phyloP scores from a whole-genome alignment of 2,888 invertebrate genomes.

The Frankliniella intonsa region DNA sequence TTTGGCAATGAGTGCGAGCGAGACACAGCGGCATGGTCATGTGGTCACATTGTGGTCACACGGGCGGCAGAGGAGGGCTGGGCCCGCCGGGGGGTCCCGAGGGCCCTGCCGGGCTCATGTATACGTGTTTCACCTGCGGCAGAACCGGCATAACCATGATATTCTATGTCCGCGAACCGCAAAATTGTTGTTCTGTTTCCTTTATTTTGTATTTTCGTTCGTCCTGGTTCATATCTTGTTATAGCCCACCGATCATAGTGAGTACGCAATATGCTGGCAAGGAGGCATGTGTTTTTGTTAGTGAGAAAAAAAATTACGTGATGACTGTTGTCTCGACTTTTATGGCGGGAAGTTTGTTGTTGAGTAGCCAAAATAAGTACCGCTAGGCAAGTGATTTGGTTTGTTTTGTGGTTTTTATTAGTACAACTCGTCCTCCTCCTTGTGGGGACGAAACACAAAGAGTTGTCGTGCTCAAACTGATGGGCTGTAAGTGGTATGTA shows the following conservation, averaged over 20 bases:
- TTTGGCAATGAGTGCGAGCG: not conserved
- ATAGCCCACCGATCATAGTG: slow-evolving; percentile 24
- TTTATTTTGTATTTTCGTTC: not conserved
- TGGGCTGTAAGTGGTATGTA: slow-evolving; percentile 26
- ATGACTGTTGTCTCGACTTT: not conserved
- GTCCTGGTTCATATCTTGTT: slow-evolving; percentile 22
- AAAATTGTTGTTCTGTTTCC: not conserved
- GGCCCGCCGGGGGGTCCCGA: not conserved
- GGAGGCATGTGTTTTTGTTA: not conserved
- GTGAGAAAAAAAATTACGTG: not conserved
- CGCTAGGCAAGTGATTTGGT: slow-evolving; percentile 12
- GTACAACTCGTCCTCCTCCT: slow-evolving; percentile 20
- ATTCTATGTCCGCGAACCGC: slow-evolving; percentile 9
- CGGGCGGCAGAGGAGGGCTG: not conserved
- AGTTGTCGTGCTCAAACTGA: slow-evolving; percentile 26
- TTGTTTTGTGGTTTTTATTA: slow-evolving; percentile 16
- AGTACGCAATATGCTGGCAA: slow-evolving; percentile 13
- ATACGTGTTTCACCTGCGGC: not conserved
- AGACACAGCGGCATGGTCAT: not conserved
- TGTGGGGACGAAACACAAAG: not conserved
- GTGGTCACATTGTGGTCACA: not conserved
- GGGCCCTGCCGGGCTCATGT: not conserved
- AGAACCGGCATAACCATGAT: not conserved
- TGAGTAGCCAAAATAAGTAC: slow-evolving; percentile 4
- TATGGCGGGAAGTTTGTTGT: not conserved